Percentiles rank a stretch among this genome's conserved stretches.
These are phyloP conservation scores for Drosophila seguyi DNA, from an alignment of 1,140 invertebrate species.

Conservation along the genomic window DNA sequence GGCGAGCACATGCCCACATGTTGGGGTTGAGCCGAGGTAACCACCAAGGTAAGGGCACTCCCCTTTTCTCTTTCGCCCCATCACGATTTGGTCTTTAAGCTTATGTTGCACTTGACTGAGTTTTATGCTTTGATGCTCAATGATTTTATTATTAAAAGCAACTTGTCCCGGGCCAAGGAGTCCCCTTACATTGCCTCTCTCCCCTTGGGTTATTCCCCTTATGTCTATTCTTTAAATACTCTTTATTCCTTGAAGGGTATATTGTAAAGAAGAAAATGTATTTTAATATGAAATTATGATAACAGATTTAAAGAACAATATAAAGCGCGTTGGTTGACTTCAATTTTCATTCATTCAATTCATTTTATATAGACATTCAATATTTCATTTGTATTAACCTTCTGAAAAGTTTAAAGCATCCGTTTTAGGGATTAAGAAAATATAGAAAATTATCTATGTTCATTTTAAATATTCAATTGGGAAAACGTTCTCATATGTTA, in stretches of 20 bases:
- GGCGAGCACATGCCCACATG: slow-evolving; percentile 24
- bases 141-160: slow-evolving; percentile 84
- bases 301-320: background rate
- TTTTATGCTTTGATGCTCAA: slow-evolving; percentile 84
- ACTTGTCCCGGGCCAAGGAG: slow-evolving; percentile 65
- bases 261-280: background rate
- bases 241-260: background rate
- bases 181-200: slow-evolving; percentile 1
- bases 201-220: slow-evolving; percentile 5
- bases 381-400: background rate
- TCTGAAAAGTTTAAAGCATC: background rate
- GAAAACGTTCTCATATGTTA: background rate
- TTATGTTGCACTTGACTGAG: slow-evolving; percentile 83
- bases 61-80: slow-evolving; percentile 55
- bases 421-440: background rate
- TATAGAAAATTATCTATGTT: background rate
- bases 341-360: too few species aligned
- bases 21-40: background rate
- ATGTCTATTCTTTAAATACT: slow-evolving; percentile 2
- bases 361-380: background rate
- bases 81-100: slow-evolving; percentile 78
- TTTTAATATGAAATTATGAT: background rate
- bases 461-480: background rate
- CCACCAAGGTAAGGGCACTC: slow-evolving; percentile 27
- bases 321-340: too few species aligned